These are phyloP conservation scores for Otocyon megalotis DNA, from an alignment of 2,113 vertebrate genomes.

Conservation along the genomic window DNA sequence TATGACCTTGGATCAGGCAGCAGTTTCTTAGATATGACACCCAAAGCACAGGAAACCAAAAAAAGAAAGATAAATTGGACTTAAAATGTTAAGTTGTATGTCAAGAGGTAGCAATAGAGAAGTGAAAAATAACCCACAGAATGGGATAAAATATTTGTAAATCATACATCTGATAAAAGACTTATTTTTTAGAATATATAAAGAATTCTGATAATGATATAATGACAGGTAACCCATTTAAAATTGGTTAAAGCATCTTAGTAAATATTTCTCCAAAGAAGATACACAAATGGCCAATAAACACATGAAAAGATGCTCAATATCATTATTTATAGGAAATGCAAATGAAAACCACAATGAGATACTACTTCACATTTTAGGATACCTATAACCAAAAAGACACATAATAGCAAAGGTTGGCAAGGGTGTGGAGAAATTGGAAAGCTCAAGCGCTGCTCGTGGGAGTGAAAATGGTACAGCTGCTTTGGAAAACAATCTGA, in stretches of 20 bases:
- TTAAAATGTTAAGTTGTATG: not conserved
- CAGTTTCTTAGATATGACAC: not conserved
- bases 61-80: not conserved
- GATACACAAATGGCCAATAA: not conserved
- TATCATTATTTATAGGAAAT: not conserved
- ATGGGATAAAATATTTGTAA: conserved; percentile 7
- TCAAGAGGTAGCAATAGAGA: not conserved
- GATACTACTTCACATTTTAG: not conserved
- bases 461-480: not conserved
- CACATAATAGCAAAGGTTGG: not conserved
- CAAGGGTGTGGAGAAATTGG: not conserved
- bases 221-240: not conserved
- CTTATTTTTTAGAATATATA: conserved; percentile 32
- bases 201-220: conserved; percentile 15
- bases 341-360: not conserved
- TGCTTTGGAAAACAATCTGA: conserved; percentile 9
- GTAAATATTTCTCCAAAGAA: not conserved
- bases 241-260: not conserved
- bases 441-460: not conserved
- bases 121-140: not conserved
- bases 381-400: not conserved
- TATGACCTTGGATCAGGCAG: not conserved
- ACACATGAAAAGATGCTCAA: not conserved
- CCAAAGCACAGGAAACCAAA: not conserved
- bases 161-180: not conserved